These are phyloP conservation scores for Cenopis cana DNA, from an alignment of 2,888 invertebrate species.

Conservation along the genomic window DNA sequence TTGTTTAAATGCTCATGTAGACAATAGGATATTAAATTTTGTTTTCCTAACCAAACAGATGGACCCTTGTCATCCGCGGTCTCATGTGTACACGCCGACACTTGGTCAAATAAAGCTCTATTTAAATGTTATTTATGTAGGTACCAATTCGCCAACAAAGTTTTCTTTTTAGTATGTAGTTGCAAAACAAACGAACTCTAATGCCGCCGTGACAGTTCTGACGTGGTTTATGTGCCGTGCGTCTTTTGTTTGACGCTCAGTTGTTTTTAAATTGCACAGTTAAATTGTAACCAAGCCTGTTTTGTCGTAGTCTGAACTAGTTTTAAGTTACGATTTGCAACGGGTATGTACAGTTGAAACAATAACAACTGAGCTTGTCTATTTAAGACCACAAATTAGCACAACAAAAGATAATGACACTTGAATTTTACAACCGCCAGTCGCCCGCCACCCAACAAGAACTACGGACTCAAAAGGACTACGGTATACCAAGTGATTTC, in stretches of 20 bases:
- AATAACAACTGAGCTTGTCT: too few relatives aligned
- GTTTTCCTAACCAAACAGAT: constrained; percentile 63
- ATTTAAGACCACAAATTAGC: too few relatives aligned
- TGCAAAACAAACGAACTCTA: constrained; percentile 32
- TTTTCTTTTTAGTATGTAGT: constrained; percentile 35
- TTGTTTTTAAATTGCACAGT: constrained; percentile 16
- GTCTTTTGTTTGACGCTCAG: constrained; percentile 30
- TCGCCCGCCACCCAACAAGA: too few relatives aligned
- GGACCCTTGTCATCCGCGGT: constrained; percentile 70
- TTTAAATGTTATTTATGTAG: constrained; percentile 51
- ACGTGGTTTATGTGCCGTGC: constrained; percentile 29
- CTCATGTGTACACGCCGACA: constrained; percentile 66
- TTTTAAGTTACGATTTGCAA: too few relatives aligned
- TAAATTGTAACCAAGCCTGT: too few relatives aligned
- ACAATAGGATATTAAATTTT: constrained; percentile 70
- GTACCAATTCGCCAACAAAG: constrained; percentile 44
- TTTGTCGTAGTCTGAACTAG: background rate
- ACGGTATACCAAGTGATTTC: too few relatives aligned
- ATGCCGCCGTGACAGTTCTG: constrained; percentile 40
- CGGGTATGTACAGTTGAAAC: too few relatives aligned
- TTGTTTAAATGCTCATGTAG: constrained; percentile 53
- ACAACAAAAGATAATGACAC: too few relatives aligned
- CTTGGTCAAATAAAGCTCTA: constrained; percentile 60
- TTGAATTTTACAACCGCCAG: too few relatives aligned
- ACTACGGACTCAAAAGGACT: too few relatives aligned